Base-by-base conservation (phyloP, 2,797 vertebrate species). In the Myripristis jacobus region DNA sequence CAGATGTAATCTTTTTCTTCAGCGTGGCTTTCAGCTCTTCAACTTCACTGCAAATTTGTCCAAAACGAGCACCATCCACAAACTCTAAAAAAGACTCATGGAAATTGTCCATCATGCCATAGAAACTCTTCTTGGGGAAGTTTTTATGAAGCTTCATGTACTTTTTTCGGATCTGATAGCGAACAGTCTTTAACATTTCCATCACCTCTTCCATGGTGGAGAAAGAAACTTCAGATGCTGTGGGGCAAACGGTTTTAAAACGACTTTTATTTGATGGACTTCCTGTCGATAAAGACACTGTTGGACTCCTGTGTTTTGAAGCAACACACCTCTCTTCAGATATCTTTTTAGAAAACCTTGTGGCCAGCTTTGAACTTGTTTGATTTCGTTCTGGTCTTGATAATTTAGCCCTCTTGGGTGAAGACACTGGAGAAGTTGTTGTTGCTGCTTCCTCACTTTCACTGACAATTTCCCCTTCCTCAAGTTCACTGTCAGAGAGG, bases 101-200 rank as follows among this genome's bases (percentile, higher is more conserved):
- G 77, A 95, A 96, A 73, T 96, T 96, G 47, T 98, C 96, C 90
- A 99, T 95, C 81, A 98, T 94, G 29, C 95, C 95, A 69, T 94
- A 94, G 88, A 98, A 99, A 44, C 95, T 95, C 75, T 95, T 94
- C 77, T 93, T 92, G 58, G 97, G 95, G 86, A 99, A 97, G 15
- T 90, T 96, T 62, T 97, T 95, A 80, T 98, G 97, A 84, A 98
- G 96, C 83, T 98, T 99, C 97, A 99, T 98, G 25, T 98, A 99
- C 90, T 94, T 98, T 84, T 95, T 97, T 38, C 97, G 94, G 71
- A 97, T 93, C 82, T 96, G 94, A 12, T 91, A 86, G 9, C 96
- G 95, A 85, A 98, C 92, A 52, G 91, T 86, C 84, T 90, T 93
- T 58, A 99, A 90, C 79, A 95, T 96, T 57, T 95, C 96, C 94